Conservation (phyloP, 2,113 vertebrate genomes). For the Speoplatyrhinus poulsoni region DNA sequence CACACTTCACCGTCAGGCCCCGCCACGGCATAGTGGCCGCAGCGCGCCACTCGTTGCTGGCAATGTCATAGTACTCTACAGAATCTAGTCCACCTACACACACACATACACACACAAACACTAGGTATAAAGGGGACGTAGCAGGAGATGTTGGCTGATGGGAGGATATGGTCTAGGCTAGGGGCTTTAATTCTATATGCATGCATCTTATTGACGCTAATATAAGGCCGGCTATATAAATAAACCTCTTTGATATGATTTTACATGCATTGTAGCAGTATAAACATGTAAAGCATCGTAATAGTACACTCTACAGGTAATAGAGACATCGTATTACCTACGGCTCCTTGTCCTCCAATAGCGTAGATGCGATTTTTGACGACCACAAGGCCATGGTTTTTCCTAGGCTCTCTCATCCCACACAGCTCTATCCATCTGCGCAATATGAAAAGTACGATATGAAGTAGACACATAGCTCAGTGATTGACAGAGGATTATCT, state of each 20-base stretch:
- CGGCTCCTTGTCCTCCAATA: conserved; percentile 90
- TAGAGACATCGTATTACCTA: conserved; percentile 74
- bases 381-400: conserved; percentile 94
- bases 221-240: background rate
- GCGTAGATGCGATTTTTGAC: conserved; percentile 97
- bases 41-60: conserved; percentile 90
- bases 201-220: background rate
- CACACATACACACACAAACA: background rate
- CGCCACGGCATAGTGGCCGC: conserved; percentile 95
- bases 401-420: conserved; percentile 93
- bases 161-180: too few species aligned
- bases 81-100: conserved; percentile 89
- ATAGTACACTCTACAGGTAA: too few species aligned
- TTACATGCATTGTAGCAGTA: background rate
- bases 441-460: conserved; percentile 7
- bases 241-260: background rate
- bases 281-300: too few species aligned
- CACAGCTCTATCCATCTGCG: conserved; percentile 92
- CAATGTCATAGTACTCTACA: conserved; percentile 94
- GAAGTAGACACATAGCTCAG: background rate
- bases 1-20: conserved; percentile 94
- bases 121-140: too few species aligned
- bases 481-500: background rate
- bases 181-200: too few species aligned
- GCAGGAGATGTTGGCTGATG: too few species aligned